Evolutionary conservation across 2,888 invertebrate genomes (phyloP).

Genomic region (Trichacis sp.): DNA sequence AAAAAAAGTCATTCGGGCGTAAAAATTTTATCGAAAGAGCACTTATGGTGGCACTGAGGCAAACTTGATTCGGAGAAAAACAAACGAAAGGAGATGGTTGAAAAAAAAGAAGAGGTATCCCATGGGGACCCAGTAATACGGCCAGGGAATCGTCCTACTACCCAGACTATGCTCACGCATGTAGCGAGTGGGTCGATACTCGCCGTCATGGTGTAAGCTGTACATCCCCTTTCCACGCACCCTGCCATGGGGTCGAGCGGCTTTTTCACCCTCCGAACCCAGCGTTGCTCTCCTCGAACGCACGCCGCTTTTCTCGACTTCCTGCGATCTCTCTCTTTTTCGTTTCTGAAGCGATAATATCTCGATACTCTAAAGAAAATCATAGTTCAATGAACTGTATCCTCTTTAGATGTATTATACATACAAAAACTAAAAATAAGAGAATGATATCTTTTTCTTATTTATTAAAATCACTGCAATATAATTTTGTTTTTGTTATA

Average conservation of each 20-base stretch:
- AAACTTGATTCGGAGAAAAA: neutral
- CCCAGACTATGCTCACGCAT: slow-evolving; percentile 45
- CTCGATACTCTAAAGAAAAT: no score
- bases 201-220: slow-evolving; percentile 48
- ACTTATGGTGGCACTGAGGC: neutral
- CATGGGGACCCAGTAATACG: slow-evolving; percentile 46
- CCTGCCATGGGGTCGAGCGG: slow-evolving; percentile 35
- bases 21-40: neutral
- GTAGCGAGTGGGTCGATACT: slow-evolving; percentile 59
- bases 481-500: no score
- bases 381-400: no score
- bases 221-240: slow-evolving; percentile 45
- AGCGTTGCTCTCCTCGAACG: slow-evolving; percentile 15
- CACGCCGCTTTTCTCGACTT: neutral
- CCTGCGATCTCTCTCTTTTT: neutral
- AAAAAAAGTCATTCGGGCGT: neutral
- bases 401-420: no score
- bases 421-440: no score
- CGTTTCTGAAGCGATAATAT: slow-evolving; percentile 14
- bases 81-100: slow-evolving; percentile 14
- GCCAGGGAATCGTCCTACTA: slow-evolving; percentile 41
- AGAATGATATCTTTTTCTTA: no score
- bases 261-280: slow-evolving; percentile 28
- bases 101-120: slow-evolving; percentile 14
- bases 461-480: no score